Percentiles rank a stretch among this genome's conserved stretches.
Evolutionary conservation across 2,888 invertebrate species (phyloP).

Genomic region (Rutpela maculata): DNA sequence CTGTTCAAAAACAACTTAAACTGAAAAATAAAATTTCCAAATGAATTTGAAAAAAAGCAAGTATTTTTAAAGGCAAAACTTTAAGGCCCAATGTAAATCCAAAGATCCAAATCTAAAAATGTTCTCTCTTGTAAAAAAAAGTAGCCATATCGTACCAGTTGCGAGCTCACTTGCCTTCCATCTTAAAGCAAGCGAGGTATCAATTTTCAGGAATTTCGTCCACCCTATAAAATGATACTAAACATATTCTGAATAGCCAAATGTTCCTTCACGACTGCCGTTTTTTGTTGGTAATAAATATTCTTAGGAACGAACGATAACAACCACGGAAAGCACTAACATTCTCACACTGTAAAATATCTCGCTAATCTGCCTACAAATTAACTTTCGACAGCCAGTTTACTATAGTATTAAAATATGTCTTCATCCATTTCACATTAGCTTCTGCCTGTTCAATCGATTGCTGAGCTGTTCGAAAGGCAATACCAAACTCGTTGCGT

Average conservation of each 20-base stretch:
- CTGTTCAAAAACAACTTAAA: too few relatives aligned
- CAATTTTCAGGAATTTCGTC: too few relatives aligned
- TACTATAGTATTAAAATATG: constrained; percentile 84
- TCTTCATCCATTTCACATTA: constrained; percentile 90
- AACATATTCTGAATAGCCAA: neutral
- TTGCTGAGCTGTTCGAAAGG: constrained; percentile 84
- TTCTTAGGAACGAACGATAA: neutral
- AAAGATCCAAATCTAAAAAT: too few relatives aligned
- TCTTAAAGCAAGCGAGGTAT: too few relatives aligned
- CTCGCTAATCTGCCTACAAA: neutral
- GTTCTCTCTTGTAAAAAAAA: too few relatives aligned
- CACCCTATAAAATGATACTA: too few relatives aligned
- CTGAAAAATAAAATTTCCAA: too few relatives aligned
- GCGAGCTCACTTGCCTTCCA: too few relatives aligned
- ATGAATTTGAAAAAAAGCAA: too few relatives aligned
- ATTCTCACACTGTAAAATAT: neutral
- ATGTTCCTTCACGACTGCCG: neutral
- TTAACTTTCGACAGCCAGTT: constrained; percentile 79
- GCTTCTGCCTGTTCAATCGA: constrained; percentile 87
- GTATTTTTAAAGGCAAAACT: too few relatives aligned
- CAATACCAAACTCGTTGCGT: constrained; percentile 80
- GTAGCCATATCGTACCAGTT: too few relatives aligned
- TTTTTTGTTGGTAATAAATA: neutral
- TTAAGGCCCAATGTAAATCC: too few relatives aligned
- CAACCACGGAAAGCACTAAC: neutral